These are phyloP conservation scores for Homarus gammarus DNA, from an alignment of 2,888 invertebrate species.

Conservation along the genomic window DNA sequence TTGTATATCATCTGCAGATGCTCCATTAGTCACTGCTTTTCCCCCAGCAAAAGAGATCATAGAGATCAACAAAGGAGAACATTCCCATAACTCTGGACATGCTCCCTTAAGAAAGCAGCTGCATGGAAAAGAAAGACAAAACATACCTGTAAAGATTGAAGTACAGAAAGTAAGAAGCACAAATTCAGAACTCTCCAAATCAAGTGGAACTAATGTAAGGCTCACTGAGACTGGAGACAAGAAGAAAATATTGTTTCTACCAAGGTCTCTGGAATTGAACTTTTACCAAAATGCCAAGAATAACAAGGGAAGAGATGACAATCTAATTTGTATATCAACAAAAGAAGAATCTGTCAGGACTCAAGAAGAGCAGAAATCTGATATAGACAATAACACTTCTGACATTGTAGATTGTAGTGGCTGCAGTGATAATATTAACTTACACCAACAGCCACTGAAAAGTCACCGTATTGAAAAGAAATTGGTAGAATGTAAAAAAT, in stretches of 20 bases:
- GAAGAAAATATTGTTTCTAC: neutral
- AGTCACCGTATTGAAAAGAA: neutral
- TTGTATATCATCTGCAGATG: neutral
- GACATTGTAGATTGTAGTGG: too few species aligned
- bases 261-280: constrained; percentile 8
- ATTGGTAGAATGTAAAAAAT: too few species aligned
- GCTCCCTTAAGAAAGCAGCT: neutral
- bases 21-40: neutral
- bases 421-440: neutral
- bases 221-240: neutral
- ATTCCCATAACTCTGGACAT: neutral
- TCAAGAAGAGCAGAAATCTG: neutral
- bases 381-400: neutral
- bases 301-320: neutral
- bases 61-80: neutral
- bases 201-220: neutral
- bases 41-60: neutral
- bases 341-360: neutral
- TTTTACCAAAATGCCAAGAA: neutral
- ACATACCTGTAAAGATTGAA: neutral
- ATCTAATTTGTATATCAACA: neutral
- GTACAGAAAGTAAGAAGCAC: neutral
- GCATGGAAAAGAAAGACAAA: neutral
- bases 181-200: too few species aligned
- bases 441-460: neutral